Evolutionary conservation across 2,797 vertebrate genomes (phyloP).

Genomic region (Hoplostethus atlanticus): DNA sequence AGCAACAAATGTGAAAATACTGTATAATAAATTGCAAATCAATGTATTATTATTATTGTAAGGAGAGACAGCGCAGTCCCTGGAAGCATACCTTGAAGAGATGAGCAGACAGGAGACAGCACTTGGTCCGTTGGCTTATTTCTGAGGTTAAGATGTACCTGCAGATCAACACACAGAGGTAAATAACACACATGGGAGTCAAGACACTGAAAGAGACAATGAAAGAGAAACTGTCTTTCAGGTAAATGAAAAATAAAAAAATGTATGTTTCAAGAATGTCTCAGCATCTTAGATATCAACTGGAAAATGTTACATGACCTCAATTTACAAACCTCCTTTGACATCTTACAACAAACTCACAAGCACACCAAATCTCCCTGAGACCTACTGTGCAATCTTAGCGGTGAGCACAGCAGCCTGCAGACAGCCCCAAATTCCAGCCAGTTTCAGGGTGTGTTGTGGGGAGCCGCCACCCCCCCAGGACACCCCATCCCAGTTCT

Average conservation of each 20-base stretch:
- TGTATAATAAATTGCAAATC: background rate
- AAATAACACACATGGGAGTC: background rate
- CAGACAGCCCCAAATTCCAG: conserved; percentile 94
- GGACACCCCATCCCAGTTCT: conserved; percentile 88
- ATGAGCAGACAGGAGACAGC: conserved; percentile 90
- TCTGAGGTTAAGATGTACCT: conserved; percentile 88
- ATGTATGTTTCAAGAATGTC: too few relatives aligned
- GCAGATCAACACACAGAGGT: conserved; percentile 43
- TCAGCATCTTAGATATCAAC: too few relatives aligned
- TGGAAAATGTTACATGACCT: too few relatives aligned
- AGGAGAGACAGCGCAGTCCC: background rate
- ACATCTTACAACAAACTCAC: background rate
- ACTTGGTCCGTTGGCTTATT: conserved; percentile 84
- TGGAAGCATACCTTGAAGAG: conserved; percentile 91
- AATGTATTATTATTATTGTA: background rate
- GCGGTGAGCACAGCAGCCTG: conserved; percentile 91
- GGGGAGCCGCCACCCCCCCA: conserved; percentile 73
- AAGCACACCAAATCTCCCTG: background rate
- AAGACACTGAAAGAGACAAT: background rate
- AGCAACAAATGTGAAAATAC: conserved; percentile 14
- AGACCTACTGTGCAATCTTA: conserved; percentile 95
- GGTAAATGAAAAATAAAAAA: background rate
- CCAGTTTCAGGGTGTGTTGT: conserved; percentile 86
- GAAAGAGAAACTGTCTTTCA: too few relatives aligned
- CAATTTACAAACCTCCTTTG: too few relatives aligned